These are phyloP conservation scores for Darevskia nairensis DNA, from an alignment of 2,797 vertebrate species.

Conservation along the genomic window DNA sequence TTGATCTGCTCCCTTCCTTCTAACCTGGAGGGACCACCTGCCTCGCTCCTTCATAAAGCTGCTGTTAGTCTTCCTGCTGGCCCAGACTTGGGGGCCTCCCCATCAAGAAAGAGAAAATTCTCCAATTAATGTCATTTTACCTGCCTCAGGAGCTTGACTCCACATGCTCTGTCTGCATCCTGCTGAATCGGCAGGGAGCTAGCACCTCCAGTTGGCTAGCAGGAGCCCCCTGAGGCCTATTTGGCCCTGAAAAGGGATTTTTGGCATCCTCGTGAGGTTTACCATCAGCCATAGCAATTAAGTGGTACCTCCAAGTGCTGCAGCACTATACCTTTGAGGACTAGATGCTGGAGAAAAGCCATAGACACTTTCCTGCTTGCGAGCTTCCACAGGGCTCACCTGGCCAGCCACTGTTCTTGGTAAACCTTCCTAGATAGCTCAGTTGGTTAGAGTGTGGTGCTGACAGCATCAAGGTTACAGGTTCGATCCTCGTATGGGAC, in stretches of 20 bases:
- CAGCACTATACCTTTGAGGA: neutral
- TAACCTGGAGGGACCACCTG: slow-evolving; percentile 11
- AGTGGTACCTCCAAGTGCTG: neutral
- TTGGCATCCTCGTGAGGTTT: neutral
- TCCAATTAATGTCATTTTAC: neutral
- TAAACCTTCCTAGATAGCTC: too few relatives aligned
- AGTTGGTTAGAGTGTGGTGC: too few relatives aligned
- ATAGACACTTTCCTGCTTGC: too few relatives aligned
- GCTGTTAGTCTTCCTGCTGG: neutral
- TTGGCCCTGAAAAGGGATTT: neutral
- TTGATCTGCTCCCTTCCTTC: slow-evolving; percentile 12
- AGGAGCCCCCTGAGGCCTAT: too few relatives aligned
- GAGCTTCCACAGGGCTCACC: too few relatives aligned
- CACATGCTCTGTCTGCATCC: neutral
- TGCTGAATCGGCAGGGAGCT: neutral
- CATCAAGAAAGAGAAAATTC: neutral
- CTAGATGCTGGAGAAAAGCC: neutral
- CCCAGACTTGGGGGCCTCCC: neutral
- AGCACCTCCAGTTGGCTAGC: neutral
- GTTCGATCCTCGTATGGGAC: too few relatives aligned
- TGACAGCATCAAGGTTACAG: too few relatives aligned
- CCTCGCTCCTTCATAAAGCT: neutral
- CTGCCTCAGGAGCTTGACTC: neutral
- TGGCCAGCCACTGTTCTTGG: too few relatives aligned
- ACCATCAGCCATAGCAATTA: neutral